Evolutionary conservation across 2,888 invertebrate species (phyloP), one percentile per base, ranked within the genome.

Genomic region (Drosophila multiciliata): DNA sequence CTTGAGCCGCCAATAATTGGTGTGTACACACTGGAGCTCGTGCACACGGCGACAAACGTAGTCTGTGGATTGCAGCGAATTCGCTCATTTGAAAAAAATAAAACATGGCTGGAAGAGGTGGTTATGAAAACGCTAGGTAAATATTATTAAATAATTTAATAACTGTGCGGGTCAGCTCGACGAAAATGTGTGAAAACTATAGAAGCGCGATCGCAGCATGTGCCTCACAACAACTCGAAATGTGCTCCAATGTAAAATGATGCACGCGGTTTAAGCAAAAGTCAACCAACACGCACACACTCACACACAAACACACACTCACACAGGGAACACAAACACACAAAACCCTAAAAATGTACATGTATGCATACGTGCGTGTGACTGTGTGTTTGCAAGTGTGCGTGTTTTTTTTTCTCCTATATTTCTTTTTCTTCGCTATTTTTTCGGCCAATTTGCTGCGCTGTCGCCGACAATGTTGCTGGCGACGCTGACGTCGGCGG

Each of bases 61-160:
- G 71, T 72, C 80, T 80, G 79, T 79, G 82, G 79, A 87, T 80
- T 88, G 87, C 84, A 81, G 88, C 87, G 73, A 89, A 86, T 91
- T 91, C 91, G 91, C 91, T 92, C 92, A 92, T 91, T 92, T 89
- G 90, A 85, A 92, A 91, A 92, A 92, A 93, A 92, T 92, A 92
- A 96, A 97, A 97, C 96, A 97, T 97, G 97, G 97, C 97, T 95
- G 96, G 96, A 94, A 96, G 96, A 94, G 95, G 96, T 96, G 95
- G 96, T 94, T 96, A 95, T 95, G 96, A 96, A 93, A 96, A 97
- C 95, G 95, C 95, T 94, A 97, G 97, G 97, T 96, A 95, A 95
- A 93, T 93, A 92, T 92, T 91, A 84, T 83, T 79, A 90, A 86
- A 82, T 83, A 80, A 80, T 79, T 80, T 75, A 69, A 73, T 59